Base-by-base conservation (phyloP, 2,797 vertebrate species). In the Neosilurus mollespiculum region DNA sequence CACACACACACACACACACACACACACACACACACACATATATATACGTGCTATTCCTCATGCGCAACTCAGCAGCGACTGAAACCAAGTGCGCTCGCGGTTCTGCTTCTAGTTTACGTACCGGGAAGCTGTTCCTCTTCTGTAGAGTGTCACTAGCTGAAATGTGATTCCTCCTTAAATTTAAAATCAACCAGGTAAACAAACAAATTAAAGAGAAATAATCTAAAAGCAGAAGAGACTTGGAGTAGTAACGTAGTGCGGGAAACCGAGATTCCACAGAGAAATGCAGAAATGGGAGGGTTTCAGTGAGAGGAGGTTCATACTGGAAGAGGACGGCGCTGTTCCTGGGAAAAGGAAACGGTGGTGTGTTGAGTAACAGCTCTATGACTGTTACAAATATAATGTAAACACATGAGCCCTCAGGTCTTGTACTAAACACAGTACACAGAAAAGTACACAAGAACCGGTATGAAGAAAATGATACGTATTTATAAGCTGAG, bases 301-400 rank as follows among this genome's bases (percentile, higher is more conserved):
- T 81, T 49, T 43, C 12, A 67, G 5, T n/a, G 30, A 37, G 66
- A 78, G 80, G 84, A 82, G 73, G 80, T 64, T 71, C 84, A 51
- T 71, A 82, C 84, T 78, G 80, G 84, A 85, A 85, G 65, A 81
- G 72, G 72, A 22, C 43, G 56, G 22, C 26, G 58, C 69, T 49
- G 53, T 81, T 85, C 80, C 66, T 26, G 51, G 73, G 66, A 82
- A 82, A 78, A 72, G 26, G 72, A 73, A 76, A 24, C 24, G 14
- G n/a, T 11, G 5, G n/a, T 4, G 53, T 58, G 80, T 81, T 81
- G 66, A 34, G 56, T 15, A 84, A 84, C 15, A 61, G n/a, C 37
- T 10, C 11, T 12, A 56, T 53, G 22, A 53, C n/a, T 16, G n/a
- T 53, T 9, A 30, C 11, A 5, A 58, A 37, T 18, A 53, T 14